phyloP scores from a whole-genome alignment of 2,888 invertebrate species.

The Gerosis bhagava region DNA sequence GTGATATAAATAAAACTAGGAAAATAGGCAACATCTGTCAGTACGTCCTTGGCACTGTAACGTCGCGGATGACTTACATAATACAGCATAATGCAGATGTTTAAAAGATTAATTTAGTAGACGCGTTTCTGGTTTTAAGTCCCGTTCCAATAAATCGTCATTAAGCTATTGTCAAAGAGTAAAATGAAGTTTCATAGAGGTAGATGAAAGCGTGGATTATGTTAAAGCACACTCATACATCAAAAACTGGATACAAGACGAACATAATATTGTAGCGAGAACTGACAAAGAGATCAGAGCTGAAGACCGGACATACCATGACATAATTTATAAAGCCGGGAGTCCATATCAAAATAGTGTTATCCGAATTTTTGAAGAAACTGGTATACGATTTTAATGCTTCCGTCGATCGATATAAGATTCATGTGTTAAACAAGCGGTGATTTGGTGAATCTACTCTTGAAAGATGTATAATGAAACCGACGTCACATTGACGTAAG shows the following conservation, averaged over 20 bases:
- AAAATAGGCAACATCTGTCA: constrained; percentile 50
- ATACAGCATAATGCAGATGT: constrained; percentile 31
- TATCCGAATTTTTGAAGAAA: constrained; percentile 41
- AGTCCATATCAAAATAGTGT: constrained; percentile 70
- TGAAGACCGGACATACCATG: constrained; percentile 73
- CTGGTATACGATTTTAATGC: constrained; percentile 49
- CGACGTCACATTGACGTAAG: constrained; percentile 79
- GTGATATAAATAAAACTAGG: constrained; percentile 50
- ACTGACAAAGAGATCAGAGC: constrained; percentile 63
- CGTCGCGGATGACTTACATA: constrained; percentile 30
- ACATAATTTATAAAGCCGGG: constrained; percentile 70
- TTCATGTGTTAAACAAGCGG: constrained; percentile 41
- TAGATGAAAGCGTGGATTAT: constrained; percentile 51
- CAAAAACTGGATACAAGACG: constrained; percentile 52
- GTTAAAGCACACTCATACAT: constrained; percentile 50
- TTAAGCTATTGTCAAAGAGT: constrained; percentile 53
- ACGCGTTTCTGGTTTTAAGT: constrained; percentile 16
- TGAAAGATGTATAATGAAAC: constrained; percentile 66
- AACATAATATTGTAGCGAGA: constrained; percentile 47
- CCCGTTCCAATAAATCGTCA: constrained; percentile 46
- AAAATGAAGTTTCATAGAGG: constrained; percentile 40
- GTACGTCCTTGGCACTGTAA: constrained; percentile 46
- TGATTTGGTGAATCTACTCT: constrained; percentile 54
- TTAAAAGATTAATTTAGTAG: constrained; percentile 29
- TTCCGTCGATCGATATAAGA: constrained; percentile 50